Conservation (phyloP, 1,140 invertebrate species). For the Lordiphosa mommai region DNA sequence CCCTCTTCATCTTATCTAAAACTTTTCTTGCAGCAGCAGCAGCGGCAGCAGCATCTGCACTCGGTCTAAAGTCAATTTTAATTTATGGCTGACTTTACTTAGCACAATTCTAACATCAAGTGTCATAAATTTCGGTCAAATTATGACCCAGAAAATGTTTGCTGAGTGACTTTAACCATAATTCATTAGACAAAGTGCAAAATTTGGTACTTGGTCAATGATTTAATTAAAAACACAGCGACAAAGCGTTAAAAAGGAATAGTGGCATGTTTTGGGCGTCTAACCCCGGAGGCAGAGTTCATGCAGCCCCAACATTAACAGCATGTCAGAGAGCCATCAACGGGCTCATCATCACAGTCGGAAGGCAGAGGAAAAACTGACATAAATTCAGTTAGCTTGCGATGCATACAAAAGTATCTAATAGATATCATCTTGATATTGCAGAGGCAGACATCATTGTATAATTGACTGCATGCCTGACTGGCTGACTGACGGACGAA, state of each 20-base stretch:
- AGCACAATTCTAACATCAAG: constrained; percentile 39
- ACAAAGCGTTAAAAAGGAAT: constrained; percentile 10
- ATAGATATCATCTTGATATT: constrained; percentile 59
- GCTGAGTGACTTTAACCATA: constrained; percentile 30
- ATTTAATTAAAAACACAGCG: constrained; percentile 67
- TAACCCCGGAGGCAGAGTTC: constrained; percentile 21
- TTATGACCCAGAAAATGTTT: constrained; percentile 37
- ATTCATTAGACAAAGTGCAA: constrained; percentile 24
- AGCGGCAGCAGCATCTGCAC: constrained; percentile 5
- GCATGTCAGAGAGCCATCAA: constrained; percentile 41
- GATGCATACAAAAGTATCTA: constrained; percentile 70
- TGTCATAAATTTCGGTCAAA: constrained; percentile 60
- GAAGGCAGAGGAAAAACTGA: constrained; percentile 42
- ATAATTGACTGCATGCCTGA: constrained; percentile 59
- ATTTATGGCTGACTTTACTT: constrained; percentile 67
- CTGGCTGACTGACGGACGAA: constrained; percentile 22
- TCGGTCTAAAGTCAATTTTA: constrained; percentile 26
- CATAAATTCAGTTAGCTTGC: constrained; percentile 72
- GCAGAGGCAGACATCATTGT: constrained; percentile 54
- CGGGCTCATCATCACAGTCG: constrained; percentile 8
- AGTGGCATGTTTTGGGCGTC: not conserved
- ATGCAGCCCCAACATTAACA: constrained; percentile 54
- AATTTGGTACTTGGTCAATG: constrained; percentile 22
- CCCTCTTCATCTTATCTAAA: not conserved
- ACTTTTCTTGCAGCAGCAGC: constrained; percentile 1